These are phyloP conservation scores for Lethenteron camtschaticum DNA, from an alignment of 2,113 vertebrate species.

Conservation along the genomic window DNA sequence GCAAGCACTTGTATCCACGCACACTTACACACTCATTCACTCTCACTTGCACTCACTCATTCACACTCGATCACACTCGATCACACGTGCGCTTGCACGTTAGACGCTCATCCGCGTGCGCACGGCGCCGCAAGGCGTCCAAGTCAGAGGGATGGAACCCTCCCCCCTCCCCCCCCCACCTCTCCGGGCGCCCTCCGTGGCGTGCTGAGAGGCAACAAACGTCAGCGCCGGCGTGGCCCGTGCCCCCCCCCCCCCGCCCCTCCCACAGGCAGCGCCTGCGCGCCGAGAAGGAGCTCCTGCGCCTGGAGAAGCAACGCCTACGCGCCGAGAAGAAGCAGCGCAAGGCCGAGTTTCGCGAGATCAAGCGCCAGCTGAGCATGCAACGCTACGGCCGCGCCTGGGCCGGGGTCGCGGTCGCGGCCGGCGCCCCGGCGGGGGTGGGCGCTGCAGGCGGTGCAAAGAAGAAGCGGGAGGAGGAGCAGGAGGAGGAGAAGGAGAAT, in stretches of 20 bases:
- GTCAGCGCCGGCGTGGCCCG: neutral
- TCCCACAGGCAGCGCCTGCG: neutral
- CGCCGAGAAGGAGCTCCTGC: neutral
- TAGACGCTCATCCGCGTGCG: neutral
- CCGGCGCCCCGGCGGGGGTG: too few species aligned
- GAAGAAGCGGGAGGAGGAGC: too few species aligned
- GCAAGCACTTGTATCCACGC: neutral
- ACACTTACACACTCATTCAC: neutral
- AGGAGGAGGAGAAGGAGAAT: too few species aligned
- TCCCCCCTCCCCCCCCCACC: neutral
- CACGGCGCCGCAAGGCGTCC: neutral
- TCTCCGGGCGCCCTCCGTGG: neutral
- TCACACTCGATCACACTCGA: neutral
- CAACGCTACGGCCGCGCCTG: constrained; percentile 71
- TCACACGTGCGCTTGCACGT: neutral
- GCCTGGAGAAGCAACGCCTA: constrained; percentile 54
- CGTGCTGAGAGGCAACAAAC: neutral
- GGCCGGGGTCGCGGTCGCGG: constrained; percentile 20
- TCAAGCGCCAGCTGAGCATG: constrained; percentile 82
- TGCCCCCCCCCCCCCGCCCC: neutral
- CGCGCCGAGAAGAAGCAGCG: constrained; percentile 80
- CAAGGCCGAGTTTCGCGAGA: constrained; percentile 80
- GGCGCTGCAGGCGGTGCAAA: too few species aligned
- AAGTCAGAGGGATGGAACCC: neutral
- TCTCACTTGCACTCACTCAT: neutral